Evolutionary conservation across 2,888 invertebrate genomes (phyloP).

Genomic region (Steinernema hermaphroditum): DNA sequence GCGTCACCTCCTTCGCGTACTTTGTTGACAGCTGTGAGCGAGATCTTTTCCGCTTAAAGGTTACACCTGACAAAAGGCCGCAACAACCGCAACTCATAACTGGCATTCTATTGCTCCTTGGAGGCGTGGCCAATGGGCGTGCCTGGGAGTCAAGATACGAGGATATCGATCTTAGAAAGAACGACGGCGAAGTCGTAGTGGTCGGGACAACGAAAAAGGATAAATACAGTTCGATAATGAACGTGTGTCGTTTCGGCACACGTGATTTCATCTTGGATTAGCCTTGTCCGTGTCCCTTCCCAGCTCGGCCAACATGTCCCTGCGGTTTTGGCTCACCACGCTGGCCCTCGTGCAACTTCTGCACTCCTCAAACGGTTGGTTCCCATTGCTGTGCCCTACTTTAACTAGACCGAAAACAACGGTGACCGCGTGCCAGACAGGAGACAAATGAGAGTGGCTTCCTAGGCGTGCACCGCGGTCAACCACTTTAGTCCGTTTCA

Average conservation of each 20-base stretch:
- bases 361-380: conserved; percentile 25
- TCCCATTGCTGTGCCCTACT: background rate
- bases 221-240: conserved; percentile 27
- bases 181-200: background rate
- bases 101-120: conserved; percentile 7
- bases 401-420: background rate
- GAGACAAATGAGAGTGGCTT: conserved; percentile 1
- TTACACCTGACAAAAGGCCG: conserved; percentile 21
- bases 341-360: background rate
- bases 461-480: background rate
- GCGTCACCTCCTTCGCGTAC: background rate
- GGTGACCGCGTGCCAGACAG: background rate
- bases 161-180: conserved; percentile 27
- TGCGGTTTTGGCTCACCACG: conserved; percentile 7
- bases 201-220: conserved; percentile 22
- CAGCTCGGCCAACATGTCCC: conserved; percentile 5
- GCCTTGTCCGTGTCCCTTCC: no score
- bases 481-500: conserved; percentile 17
- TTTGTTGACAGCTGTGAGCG: background rate
- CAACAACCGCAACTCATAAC: conserved; percentile 27
- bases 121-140: conserved; percentile 15
- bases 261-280: background rate
- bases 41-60: background rate
- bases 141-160: conserved; percentile 22
- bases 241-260: background rate